Evolutionary conservation across 2,888 invertebrate genomes (phyloP).

Genomic region (Ennomos quercinarius): DNA sequence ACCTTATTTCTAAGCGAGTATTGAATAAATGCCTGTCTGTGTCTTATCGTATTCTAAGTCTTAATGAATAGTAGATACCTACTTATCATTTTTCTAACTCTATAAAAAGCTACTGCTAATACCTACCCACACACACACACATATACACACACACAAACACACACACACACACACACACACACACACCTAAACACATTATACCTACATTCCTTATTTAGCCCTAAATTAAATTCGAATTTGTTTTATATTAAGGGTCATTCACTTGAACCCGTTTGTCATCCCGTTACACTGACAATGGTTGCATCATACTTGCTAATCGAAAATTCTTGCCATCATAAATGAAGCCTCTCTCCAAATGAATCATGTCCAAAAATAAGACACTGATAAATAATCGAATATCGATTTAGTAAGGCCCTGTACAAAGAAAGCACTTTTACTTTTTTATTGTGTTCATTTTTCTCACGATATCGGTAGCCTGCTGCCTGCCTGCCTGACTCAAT

Average conservation of each 20-base stretch:
- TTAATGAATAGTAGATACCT: too few species aligned
- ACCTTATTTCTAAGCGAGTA: too few species aligned
- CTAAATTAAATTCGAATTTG: too few species aligned
- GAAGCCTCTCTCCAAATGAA: constrained; percentile 75
- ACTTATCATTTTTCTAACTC: too few species aligned
- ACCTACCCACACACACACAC: too few species aligned
- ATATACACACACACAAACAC: too few species aligned
- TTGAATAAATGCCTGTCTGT: too few species aligned
- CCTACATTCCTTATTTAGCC: too few species aligned
- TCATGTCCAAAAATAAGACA: constrained; percentile 72
- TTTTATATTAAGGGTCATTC: constrained; percentile 47
- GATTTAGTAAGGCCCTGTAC: constrained; percentile 71
- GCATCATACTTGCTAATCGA: constrained; percentile 76
- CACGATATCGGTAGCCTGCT: constrained; percentile 65
- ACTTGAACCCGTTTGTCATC: constrained; percentile 52
- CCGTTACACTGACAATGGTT: constrained; percentile 64
- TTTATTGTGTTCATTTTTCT: constrained; percentile 61
- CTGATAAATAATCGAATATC: constrained; percentile 74
- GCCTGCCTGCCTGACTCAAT: constrained; percentile 78
- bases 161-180: too few species aligned
- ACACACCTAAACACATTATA: too few species aligned
- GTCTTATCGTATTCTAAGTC: too few species aligned
- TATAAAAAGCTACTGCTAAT: too few species aligned
- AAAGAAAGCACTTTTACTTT: constrained; percentile 84
- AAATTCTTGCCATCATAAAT: constrained; percentile 63